These are phyloP conservation scores for Agrotis segetum DNA, from an alignment of 2,888 invertebrate genomes.

Conservation along the genomic window DNA sequence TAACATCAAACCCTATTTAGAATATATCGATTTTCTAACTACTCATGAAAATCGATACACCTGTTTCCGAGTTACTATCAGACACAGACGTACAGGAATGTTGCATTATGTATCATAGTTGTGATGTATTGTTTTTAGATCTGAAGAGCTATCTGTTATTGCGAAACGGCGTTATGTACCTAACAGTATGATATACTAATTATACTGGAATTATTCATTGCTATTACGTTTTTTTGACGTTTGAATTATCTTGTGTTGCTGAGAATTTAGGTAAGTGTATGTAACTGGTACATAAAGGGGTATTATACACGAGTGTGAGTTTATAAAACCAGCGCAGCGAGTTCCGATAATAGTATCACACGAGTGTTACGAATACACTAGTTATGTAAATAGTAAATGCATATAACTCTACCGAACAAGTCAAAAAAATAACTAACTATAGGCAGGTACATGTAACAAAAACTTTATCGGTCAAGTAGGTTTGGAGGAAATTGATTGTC, in stretches of 20 bases:
- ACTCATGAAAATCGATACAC: constrained; percentile 12
- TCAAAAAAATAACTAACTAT: too few species aligned
- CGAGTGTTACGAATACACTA: too few species aligned
- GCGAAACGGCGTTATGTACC: constrained; percentile 27
- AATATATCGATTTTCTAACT: neutral
- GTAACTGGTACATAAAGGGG: too few species aligned
- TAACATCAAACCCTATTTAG: neutral
- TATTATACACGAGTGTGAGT: too few species aligned
- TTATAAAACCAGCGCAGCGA: too few species aligned
- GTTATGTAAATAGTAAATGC: too few species aligned
- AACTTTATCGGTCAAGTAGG: too few species aligned
- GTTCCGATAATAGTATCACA: too few species aligned
- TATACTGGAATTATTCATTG: constrained; percentile 24
- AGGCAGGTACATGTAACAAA: too few species aligned
- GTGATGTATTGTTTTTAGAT: neutral
- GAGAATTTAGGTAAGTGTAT: neutral
- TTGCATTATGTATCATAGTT: constrained; percentile 8
- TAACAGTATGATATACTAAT: constrained; percentile 14
- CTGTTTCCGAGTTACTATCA: constrained; percentile 16
- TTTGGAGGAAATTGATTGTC: too few species aligned
- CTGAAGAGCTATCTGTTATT: constrained; percentile 34
- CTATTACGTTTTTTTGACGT: constrained; percentile 4
- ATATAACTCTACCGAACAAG: too few species aligned
- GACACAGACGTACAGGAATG: constrained; percentile 14
- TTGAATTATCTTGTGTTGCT: neutral